Percentiles rank a stretch among this genome's conserved stretches.
phyloP scores from a whole-genome alignment of 2,113 vertebrate genomes.

The Clinocottus analis region DNA sequence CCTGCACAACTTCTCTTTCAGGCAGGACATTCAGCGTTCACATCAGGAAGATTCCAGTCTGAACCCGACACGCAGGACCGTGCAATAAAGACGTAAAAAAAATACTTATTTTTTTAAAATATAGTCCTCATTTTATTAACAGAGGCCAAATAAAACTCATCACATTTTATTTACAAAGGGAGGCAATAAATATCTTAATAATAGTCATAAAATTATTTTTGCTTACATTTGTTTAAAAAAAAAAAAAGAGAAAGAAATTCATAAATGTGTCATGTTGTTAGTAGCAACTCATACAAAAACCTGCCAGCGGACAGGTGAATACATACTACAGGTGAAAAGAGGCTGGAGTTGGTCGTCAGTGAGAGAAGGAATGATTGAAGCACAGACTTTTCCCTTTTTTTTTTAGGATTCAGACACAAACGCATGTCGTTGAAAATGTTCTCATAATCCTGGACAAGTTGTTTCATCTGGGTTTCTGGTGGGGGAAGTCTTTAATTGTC shows the following conservation, averaged over 20 bases:
- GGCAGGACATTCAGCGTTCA: slow-evolving; percentile 17
- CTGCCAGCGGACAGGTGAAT: slow-evolving; percentile 72
- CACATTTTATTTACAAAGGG: slow-evolving; percentile 88
- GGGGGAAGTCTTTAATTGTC: slow-evolving; percentile 42
- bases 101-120: slow-evolving; percentile 77
- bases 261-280: slow-evolving; percentile 87
- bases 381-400: slow-evolving; percentile 41
- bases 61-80: neutral
- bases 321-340: slow-evolving; percentile 70
- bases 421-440: slow-evolving; percentile 7
- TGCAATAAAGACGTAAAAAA: slow-evolving; percentile 60
- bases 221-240: slow-evolving; percentile 81
- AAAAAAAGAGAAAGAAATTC: slow-evolving; percentile 50
- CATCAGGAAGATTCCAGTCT: slow-evolving; percentile 1
- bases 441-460: slow-evolving; percentile 33
- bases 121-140: slow-evolving; percentile 89
- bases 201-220: slow-evolving; percentile 89
- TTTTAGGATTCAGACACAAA: slow-evolving; percentile 34
- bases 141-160: slow-evolving; percentile 88
- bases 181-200: slow-evolving; percentile 90
- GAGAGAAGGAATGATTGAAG: slow-evolving; percentile 41
- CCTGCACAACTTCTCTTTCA: slow-evolving; percentile 62
- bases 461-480: slow-evolving; percentile 5
- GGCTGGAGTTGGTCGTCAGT: slow-evolving; percentile 43
- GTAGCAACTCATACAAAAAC: slow-evolving; percentile 82